These are phyloP conservation scores for Pelodiscus sinensis DNA, from an alignment of 2,113 vertebrate genomes.

Conservation along the genomic window DNA sequence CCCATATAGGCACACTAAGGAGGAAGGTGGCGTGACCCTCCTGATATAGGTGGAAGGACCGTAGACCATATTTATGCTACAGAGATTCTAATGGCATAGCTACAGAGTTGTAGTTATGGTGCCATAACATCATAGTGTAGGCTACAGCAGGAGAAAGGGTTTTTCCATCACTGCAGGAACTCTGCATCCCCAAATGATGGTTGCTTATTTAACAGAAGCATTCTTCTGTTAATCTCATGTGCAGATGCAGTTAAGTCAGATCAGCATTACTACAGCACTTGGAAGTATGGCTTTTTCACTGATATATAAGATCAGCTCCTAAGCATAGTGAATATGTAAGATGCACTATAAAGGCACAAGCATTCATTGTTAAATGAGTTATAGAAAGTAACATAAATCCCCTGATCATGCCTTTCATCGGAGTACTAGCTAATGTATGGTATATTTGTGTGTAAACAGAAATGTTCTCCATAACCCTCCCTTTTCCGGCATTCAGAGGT, in stretches of 20 bases:
- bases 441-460: constrained; percentile 33
- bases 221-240: too few species aligned
- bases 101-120: neutral
- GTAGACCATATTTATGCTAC: neutral
- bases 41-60: neutral
- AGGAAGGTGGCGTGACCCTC: neutral
- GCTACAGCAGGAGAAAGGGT: accelerated
- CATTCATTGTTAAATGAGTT: neutral
- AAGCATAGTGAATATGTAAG: neutral
- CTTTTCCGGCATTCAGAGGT: constrained; percentile 13
- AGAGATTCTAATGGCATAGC: neutral
- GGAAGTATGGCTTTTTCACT: neutral
- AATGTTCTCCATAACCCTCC: constrained; percentile 23
- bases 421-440: neutral
- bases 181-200: neutral
- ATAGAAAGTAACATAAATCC: neutral
- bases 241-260: neutral
- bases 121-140: neutral
- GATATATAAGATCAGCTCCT: neutral
- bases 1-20: neutral
- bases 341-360: neutral
- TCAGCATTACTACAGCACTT: neutral
- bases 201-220: neutral
- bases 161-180: neutral
- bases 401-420: neutral